Evolutionary conservation across 1,140 invertebrate species (phyloP).

Genomic region (Brachionus calyciflorus): DNA sequence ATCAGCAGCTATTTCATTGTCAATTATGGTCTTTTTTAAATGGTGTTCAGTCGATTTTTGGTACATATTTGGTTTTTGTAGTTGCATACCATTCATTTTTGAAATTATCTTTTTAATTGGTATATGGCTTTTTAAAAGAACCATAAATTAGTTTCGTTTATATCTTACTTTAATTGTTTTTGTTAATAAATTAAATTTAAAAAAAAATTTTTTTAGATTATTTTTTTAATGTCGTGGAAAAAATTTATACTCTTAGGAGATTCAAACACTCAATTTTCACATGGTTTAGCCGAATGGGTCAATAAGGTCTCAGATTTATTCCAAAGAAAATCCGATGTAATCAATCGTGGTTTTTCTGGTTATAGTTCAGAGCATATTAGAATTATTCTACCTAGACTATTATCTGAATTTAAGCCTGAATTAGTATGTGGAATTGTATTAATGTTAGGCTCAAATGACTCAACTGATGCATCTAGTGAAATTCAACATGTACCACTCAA

Average conservation of each 20-base stretch:
- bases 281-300: conserved; percentile 3
- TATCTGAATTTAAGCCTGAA: conserved; percentile 51
- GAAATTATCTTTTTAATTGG: background rate
- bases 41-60: conserved; percentile 15
- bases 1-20: conserved; percentile 16
- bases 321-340: conserved; percentile 60
- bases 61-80: conserved; percentile 6
- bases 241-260: conserved; percentile 28
- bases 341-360: conserved; percentile 60
- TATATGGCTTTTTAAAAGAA: conserved; percentile 16
- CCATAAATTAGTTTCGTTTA: too few species aligned
- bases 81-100: conserved; percentile 19
- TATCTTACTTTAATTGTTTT: too few species aligned
- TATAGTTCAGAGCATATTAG: conserved; percentile 58
- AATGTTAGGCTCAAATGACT: conserved; percentile 61
- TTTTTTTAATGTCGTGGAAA: conserved; percentile 20
- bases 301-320: conserved; percentile 3
- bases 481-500: conserved; percentile 58
- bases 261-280: conserved; percentile 38
- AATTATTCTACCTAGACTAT: conserved; percentile 54
- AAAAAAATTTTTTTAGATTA: too few species aligned
- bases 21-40: conserved; percentile 16
- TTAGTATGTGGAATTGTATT: conserved; percentile 55
- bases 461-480: conserved; percentile 50
- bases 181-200: too few species aligned